Evolutionary conservation across 2,797 vertebrate species (phyloP), one percentile per base, ranked within the genome.

Genomic region (Falco biarmicus): DNA sequence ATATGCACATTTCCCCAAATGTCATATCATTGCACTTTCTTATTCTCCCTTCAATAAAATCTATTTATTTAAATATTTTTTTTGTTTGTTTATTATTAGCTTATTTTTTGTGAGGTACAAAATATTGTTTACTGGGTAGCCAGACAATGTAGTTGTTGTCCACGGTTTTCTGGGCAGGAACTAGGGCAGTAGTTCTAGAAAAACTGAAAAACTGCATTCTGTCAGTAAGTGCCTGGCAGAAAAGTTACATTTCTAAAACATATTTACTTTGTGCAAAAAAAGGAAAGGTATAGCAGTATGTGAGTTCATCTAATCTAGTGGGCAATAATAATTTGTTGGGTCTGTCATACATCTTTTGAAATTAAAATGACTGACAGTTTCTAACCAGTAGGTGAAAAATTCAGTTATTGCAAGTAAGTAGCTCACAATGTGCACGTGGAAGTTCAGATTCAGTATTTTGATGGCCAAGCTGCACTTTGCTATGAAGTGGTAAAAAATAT

Each of bases 21-120:
- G 10, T 31, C 29, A 6, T 11, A 31, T 76, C 25, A 22, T 19
- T 29, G 7, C 0, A 1, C 16, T 92, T 84, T 73, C 19, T 78
- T 26, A 25, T 28, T 1, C 0, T 2, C 5, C 1, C 6, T 37
- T 8, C 4, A 31, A 15, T 47, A 85, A 39, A 61, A n/a, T 9
- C 5, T 31, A 10, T 59, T 37, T 70, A 31, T 84, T 87, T 6
- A 34, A 65, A 15, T 37, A 0, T 63, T n/a, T 77, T 15, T 0
- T 34, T 34, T 20, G 1, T 14, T 75, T 51, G 2, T 9, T 17
- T 61, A 2, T 9, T 17, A 53, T 45, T 29, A 45, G 2, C 3
- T 51, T 69, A 12, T 56, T 53, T 87, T 43, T 85, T 14, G 24
- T 77, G 25, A 77, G n/a, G 15, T 57, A 28, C 15, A 65, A 48